These are phyloP conservation scores for Poicephalus meyeri DNA, from an alignment of 2,113 vertebrate genomes.

Conservation along the genomic window DNA sequence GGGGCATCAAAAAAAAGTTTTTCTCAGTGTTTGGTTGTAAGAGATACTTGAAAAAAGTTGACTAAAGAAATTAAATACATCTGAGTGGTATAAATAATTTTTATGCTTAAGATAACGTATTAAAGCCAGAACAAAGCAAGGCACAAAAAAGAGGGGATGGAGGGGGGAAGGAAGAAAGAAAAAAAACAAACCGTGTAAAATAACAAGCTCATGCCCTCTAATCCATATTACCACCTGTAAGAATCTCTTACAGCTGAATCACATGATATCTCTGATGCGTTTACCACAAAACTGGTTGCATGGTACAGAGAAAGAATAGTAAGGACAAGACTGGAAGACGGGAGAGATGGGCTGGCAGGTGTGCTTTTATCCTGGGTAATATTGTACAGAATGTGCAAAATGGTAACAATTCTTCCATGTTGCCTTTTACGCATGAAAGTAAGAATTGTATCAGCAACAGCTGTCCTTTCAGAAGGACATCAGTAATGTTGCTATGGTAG, in stretches of 20 bases:
- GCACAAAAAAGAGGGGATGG: background rate
- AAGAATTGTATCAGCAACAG: background rate
- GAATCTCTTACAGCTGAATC: background rate
- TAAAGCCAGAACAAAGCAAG: background rate
- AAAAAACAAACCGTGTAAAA: background rate
- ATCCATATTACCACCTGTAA: background rate
- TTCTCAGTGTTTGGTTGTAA: background rate
- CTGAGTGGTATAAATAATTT: background rate
- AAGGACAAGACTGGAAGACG: background rate
- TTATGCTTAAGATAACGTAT: background rate
- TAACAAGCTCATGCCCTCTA: background rate
- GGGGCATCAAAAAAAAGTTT: background rate
- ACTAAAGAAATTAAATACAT: background rate
- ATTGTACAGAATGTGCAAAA: background rate
- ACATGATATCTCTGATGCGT: fast-evolving
- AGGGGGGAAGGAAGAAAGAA: background rate
- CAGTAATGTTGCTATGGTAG: background rate
- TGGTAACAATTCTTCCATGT: background rate
- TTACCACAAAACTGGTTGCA: background rate
- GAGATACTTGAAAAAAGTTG: background rate
- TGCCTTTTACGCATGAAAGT: background rate
- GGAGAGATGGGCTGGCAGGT: background rate
- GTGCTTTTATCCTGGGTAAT: background rate
- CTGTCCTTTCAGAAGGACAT: background rate
- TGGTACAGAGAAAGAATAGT: background rate